phyloP scores from a whole-genome alignment of 2,888 invertebrate species.

The Galerucella pusilla region DNA sequence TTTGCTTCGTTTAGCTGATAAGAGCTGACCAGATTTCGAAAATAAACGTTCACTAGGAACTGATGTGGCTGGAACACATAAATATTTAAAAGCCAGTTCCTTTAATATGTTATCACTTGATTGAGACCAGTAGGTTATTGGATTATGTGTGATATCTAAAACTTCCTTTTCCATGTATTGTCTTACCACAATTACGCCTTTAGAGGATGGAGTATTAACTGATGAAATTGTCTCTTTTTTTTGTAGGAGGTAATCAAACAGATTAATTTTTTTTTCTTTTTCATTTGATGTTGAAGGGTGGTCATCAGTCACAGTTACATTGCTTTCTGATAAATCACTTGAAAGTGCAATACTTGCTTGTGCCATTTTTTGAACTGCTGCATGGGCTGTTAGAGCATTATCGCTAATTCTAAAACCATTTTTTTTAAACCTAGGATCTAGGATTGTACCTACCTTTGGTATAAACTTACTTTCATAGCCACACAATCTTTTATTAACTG shows the following conservation, averaged over 20 bases:
- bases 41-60: conserved; percentile 19
- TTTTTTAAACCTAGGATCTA: conserved; percentile 27
- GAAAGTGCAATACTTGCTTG: conserved; percentile 14
- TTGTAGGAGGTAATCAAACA: background rate
- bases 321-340: conserved; percentile 1
- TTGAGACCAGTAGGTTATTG: conserved; percentile 18
- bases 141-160: conserved; percentile 1
- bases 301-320: conserved; percentile 1
- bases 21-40: conserved; percentile 17
- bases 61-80: conserved; percentile 24
- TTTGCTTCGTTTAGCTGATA: conserved; percentile 19
- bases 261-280: background rate
- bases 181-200: conserved; percentile 19
- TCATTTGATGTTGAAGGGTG: conserved; percentile 1
- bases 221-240: conserved; percentile 6
- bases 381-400: conserved; percentile 15
- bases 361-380: conserved; percentile 21
- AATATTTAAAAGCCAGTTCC: conserved; percentile 17
- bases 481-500: conserved; percentile 9
- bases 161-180: conserved; percentile 15
- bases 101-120: conserved; percentile 9
- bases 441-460: conserved; percentile 9
- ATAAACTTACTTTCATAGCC: too few relatives aligned
- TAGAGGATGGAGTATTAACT: conserved; percentile 11
- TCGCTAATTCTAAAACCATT: conserved; percentile 18